These are phyloP conservation scores for Phoebastria nigripes DNA, from an alignment of 2,797 vertebrate genomes.

Conservation along the genomic window DNA sequence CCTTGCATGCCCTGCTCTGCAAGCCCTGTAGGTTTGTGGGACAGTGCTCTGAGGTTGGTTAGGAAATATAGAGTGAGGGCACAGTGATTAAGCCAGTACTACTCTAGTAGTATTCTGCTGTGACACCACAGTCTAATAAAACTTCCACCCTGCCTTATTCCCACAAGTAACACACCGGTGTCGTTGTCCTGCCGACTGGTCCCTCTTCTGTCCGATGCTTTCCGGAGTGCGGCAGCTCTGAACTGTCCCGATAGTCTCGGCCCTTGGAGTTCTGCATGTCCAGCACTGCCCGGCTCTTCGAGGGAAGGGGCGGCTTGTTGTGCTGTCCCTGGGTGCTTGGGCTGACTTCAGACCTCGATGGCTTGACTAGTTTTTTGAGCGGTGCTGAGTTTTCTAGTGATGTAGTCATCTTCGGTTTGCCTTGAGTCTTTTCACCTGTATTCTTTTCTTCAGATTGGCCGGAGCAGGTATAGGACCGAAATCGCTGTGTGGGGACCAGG, in stretches of 20 bases:
- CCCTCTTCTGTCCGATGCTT: slow-evolving; percentile 71
- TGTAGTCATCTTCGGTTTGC: slow-evolving; percentile 50
- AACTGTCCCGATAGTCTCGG: slow-evolving; percentile 87
- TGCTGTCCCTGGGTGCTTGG: not conserved
- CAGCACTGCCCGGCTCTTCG: slow-evolving; percentile 79
- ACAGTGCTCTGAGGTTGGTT: not conserved
- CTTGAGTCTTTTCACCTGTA: slow-evolving; percentile 71
- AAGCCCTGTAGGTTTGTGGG: not conserved
- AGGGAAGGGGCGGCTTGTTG: slow-evolving; percentile 83
- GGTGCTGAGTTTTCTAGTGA: slow-evolving; percentile 31
- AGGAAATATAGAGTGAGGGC: not conserved
- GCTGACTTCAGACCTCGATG: slow-evolving; percentile 81
- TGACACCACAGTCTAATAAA: not conserved
- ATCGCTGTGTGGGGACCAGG: slow-evolving; percentile 78
- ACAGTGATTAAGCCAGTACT: not conserved
- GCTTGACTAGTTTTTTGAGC: slow-evolving; percentile 83
- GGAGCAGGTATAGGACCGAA: slow-evolving; percentile 86
- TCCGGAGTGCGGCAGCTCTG: slow-evolving; percentile 79
- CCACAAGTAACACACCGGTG: slow-evolving; percentile 52
- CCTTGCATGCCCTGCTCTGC: not conserved
- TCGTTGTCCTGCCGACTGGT: slow-evolving; percentile 32
- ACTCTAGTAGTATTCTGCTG: not conserved
- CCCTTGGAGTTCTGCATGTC: slow-evolving; percentile 77
- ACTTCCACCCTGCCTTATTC: not conserved
- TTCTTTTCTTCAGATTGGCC: slow-evolving; percentile 49